A percentile compares a stretch with the other conserved stretches of the same genome.
Conservation (phyloP, 1,140 invertebrate species). For the Orchesella cincta region DNA sequence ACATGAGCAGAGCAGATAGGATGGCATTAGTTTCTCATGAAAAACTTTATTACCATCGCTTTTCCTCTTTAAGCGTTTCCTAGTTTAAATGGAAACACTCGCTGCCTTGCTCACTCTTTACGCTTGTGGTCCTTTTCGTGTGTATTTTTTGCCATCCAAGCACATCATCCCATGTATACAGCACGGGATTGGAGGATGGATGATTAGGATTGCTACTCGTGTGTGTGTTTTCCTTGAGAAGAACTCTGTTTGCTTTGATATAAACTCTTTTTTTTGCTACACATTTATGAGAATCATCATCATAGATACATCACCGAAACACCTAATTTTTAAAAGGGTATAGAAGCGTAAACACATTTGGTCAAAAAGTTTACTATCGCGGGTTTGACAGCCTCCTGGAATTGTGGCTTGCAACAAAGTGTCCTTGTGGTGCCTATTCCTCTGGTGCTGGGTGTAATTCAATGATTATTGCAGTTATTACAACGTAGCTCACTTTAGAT, state of each 20-base stretch:
- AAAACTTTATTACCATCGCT: constrained; percentile 20
- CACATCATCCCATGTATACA: not conserved
- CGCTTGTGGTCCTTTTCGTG: not conserved
- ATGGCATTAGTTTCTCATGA: constrained; percentile 6
- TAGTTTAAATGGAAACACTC: not conserved
- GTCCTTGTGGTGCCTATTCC: not conserved
- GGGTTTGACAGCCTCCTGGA: not conserved
- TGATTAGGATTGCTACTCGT: constrained; percentile 16
- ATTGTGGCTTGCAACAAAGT: not conserved
- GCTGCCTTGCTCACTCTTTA: too few species aligned
- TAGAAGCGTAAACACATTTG: not conserved
- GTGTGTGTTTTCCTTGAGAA: too few species aligned
- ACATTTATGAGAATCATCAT: too few species aligned
- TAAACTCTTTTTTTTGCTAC: too few species aligned
- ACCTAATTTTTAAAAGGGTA: too few species aligned
- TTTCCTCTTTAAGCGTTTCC: constrained; percentile 1
- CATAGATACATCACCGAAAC: too few species aligned
- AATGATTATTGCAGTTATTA: constrained; percentile 1
- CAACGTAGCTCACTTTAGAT: not conserved
- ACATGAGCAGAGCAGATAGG: not conserved
- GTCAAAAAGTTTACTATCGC: not conserved
- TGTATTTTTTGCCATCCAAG: not conserved
- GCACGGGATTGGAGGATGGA: not conserved
- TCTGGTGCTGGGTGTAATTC: too few species aligned
- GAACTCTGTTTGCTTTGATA: too few species aligned